Base-by-base conservation (phyloP, 2,113 vertebrate genomes). In the Plecotus auritus region DNA sequence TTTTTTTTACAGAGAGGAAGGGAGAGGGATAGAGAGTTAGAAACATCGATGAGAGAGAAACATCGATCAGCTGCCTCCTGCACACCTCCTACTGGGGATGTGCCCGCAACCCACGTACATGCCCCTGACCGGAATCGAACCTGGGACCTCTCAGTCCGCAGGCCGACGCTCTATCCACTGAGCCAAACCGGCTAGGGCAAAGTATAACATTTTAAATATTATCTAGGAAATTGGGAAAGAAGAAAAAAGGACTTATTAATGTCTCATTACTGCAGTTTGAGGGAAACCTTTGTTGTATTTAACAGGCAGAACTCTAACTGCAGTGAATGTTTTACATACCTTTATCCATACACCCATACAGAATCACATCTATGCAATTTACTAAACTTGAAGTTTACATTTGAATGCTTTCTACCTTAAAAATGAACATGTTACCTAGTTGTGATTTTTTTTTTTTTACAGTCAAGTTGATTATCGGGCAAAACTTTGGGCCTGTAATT, bases 401-500 rank as follows among this genome's bases (percentile, higher is more conserved):
- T 30, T 94, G 37, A 88, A 56, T 64, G 35, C 42, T 93, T 90
- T 91, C 47, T 8, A 2, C 74, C 94, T 35, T 97, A 88, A 84
- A 94, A 83, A 80, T 94, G 13, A 90, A 94, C n/a, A 51, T 17
- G 49, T 42, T 90, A 51, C n/a, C 56, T 92, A 45, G 22, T 2
- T 12, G 10, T 67, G 94, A 80, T 7, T 72, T 37, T 95, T 85
- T 82, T 54, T 54, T 97, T 14, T 82, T 94, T 96, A 84, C 97
- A 99, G 99, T 97, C 99, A 99, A 92, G 99, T 99, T 88, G 99
- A 99, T 98, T 99, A 99, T 98, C 99, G 99, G 98, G 99, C 99
- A 96, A 99, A 99, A 98, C 99, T 99, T 97, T 99, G 99, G 99
- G 99, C 99, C 22, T 99, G 99, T 97, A 99, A 99, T 98, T 99